Evolutionary conservation across 2,888 invertebrate genomes (phyloP).

Genomic region (Zelleria hepariella): DNA sequence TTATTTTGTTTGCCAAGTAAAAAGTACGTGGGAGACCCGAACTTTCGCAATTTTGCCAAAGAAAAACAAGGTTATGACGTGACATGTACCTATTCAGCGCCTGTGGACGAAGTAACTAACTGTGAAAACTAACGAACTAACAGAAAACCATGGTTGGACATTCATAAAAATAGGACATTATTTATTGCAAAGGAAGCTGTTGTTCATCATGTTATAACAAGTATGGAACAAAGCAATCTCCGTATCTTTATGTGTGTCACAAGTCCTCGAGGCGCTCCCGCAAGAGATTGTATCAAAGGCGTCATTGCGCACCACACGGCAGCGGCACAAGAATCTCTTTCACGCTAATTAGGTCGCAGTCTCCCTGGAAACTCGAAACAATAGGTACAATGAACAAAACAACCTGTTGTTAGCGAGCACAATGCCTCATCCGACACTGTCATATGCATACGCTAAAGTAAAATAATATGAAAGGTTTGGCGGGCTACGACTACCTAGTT

Average conservation of each 20-base stretch:
- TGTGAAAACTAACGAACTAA: too few relatives aligned
- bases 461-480: too few relatives aligned
- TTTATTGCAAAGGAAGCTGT: too few relatives aligned
- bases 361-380: neutral
- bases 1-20: neutral
- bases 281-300: neutral
- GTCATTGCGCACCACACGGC: neutral
- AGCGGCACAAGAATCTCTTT: neutral
- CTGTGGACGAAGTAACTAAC: too few relatives aligned
- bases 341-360: neutral
- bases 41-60: neutral
- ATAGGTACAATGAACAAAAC: neutral
- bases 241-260: neutral
- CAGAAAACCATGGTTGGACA: too few relatives aligned
- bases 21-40: neutral
- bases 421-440: neutral
- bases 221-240: neutral
- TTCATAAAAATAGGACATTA: too few relatives aligned
- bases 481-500: too few relatives aligned
- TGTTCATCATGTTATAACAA: neutral
- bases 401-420: neutral
- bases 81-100: too few relatives aligned
- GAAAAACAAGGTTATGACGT: neutral
- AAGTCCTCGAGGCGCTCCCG: neutral
- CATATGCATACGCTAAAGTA: too few relatives aligned